phyloP scores from a whole-genome alignment of 2,888 invertebrate species.

The Tyria jacobaeae region DNA sequence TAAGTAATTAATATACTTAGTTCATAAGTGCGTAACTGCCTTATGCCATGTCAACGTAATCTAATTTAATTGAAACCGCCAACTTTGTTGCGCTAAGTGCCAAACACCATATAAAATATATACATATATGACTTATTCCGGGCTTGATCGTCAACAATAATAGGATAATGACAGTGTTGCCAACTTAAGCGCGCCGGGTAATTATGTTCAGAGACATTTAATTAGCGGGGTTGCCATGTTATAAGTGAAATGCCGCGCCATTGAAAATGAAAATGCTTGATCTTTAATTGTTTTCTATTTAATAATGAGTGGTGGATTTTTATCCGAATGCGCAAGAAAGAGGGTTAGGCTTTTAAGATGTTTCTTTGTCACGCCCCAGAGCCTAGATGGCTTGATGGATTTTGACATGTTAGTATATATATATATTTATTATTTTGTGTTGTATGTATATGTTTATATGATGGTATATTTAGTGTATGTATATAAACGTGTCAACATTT shows the following conservation, averaged over 20 bases:
- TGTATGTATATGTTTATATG: too few species aligned
- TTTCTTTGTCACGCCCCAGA: too few species aligned
- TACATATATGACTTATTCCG: conserved; percentile 45
- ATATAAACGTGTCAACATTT: too few species aligned
- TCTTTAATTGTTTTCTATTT: neutral
- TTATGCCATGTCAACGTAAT: neutral
- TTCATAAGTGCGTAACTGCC: too few species aligned
- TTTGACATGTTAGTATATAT: too few species aligned
- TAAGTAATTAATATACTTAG: too few species aligned
- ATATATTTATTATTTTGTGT: too few species aligned
- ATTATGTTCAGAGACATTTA: conserved; percentile 40
- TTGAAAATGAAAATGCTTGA: conserved; percentile 16
- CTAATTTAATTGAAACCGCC: neutral
- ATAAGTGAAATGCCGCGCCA: conserved; percentile 29
- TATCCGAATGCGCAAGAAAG: too few species aligned
- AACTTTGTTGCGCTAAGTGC: neutral
- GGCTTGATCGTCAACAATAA: conserved; percentile 40
- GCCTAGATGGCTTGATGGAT: too few species aligned
- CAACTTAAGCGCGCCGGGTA: conserved; percentile 40
- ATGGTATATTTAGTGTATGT: too few species aligned
- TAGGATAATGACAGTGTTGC: conserved; percentile 52
- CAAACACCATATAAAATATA: conserved; percentile 14
- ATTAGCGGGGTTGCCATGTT: conserved; percentile 39
- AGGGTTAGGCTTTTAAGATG: too few species aligned
- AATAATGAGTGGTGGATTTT: neutral